phyloP scores from a whole-genome alignment of 2,888 invertebrate genomes.

The Platycheirus rosarum region DNA sequence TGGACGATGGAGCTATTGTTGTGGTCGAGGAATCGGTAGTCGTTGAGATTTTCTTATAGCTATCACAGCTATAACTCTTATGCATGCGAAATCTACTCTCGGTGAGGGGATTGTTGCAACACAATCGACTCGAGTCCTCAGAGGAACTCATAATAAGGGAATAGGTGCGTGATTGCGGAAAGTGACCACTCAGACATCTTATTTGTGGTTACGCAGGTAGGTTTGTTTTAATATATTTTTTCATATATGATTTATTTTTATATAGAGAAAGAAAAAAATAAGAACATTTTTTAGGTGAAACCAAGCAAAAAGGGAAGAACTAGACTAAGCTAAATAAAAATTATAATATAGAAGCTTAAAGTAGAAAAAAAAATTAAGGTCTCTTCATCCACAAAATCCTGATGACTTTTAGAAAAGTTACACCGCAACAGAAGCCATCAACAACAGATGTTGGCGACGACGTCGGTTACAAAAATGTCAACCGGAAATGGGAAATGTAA shows the following conservation, averaged over 20 bases:
- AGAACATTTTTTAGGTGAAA: conserved; percentile 47
- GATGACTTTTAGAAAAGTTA: conserved; percentile 39
- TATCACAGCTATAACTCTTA: conserved; percentile 82
- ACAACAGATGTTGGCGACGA: conserved; percentile 18
- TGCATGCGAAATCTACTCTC: conserved; percentile 76
- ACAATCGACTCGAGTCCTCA: conserved; percentile 81
- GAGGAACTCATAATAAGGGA: conserved; percentile 83
- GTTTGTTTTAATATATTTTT: conserved; percentile 25
- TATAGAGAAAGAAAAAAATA: conserved; percentile 34
- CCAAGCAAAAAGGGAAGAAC: conserved; percentile 46
- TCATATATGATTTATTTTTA: conserved; percentile 36
- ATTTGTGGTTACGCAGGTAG: conserved; percentile 1
- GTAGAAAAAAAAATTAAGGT: background rate
- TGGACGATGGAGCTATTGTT: conserved; percentile 75
- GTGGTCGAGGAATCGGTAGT: conserved; percentile 68
- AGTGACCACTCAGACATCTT: conserved; percentile 82
- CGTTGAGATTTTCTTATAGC: conserved; percentile 73
- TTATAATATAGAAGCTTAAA: conserved; percentile 5
- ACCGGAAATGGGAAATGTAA: conserved; percentile 20
- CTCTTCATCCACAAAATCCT: conserved; percentile 18
- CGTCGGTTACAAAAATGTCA: conserved; percentile 10
- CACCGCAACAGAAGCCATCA: conserved; percentile 14
- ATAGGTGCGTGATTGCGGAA: conserved; percentile 83
- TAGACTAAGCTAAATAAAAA: conserved; percentile 10
- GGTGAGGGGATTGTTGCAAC: conserved; percentile 76